A percentile compares a stretch with the other conserved stretches of the same genome.
These are phyloP conservation scores for Allolobophora icterica DNA, from an alignment of 2,888 invertebrate genomes.

Conservation along the genomic window DNA sequence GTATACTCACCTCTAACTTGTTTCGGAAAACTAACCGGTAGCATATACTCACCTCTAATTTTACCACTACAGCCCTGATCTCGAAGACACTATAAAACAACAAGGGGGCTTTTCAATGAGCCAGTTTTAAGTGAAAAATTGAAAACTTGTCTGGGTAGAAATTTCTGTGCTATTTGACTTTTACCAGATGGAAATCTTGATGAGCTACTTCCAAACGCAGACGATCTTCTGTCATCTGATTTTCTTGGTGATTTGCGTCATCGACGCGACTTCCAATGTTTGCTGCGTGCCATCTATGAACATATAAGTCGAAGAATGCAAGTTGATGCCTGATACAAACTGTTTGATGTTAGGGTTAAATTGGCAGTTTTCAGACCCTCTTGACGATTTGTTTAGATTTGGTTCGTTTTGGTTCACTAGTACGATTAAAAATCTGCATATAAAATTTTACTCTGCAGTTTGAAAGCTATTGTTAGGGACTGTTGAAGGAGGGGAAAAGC, in stretches of 20 bases:
- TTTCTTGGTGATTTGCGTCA: slow-evolving; percentile 27
- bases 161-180: neutral
- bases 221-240: slow-evolving; percentile 31
- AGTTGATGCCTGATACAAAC: neutral
- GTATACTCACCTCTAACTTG: too few relatives aligned
- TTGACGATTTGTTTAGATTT: neutral
- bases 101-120: too few relatives aligned
- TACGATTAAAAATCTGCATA: neutral
- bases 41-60: too few relatives aligned
- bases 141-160: neutral
- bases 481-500: neutral
- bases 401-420: neutral
- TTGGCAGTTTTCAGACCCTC: neutral
- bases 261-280: slow-evolving; percentile 19
- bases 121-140: too few relatives aligned
- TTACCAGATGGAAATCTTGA: slow-evolving; percentile 11
- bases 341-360: neutral
- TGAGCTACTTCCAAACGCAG: slow-evolving; percentile 4
- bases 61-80: too few relatives aligned
- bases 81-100: too few relatives aligned
- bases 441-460: neutral
- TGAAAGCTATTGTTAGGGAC: neutral
- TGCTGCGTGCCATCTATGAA: slow-evolving; percentile 33
- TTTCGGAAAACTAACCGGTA: too few relatives aligned
- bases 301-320: slow-evolving; percentile 27